Evolutionary conservation across 2,113 vertebrate species (phyloP), one percentile per base, ranked within the genome.

Genomic region (Ursus arctos): DNA sequence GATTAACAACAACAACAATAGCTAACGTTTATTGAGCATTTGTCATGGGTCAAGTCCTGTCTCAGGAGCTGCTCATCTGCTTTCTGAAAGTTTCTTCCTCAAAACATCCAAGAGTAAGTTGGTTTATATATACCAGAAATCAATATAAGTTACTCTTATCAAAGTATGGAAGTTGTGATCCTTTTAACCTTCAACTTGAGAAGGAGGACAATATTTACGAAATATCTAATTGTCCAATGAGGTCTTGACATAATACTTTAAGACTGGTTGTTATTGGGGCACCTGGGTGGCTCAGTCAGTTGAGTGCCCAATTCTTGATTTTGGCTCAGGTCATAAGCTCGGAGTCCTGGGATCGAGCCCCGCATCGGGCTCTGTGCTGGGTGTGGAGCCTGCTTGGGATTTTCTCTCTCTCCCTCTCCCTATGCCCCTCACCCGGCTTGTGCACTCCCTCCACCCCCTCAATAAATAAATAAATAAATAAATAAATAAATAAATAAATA

Each of bases 51-150:
- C 63, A 91, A 49, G n/a, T 57, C 36, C 47, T 87, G 57, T 81
- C 31, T 94, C 36, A 33, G 14, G 22, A 74, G 24, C 36, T 76
- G 81, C 47, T 49, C 53, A 49, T 91, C 72, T 67, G 87, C 76
- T 71, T 88, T 91, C 43, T 80, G 80, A 79, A 49, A 49, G 22
- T 71, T 89, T 88, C 36, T 93, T 80, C 43, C 82, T 87, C 61
- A 63, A 91, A 91, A 86, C 21, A 24, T 93, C 18, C 80, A 90
- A 65, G 4, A 61, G 36, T 47, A 33, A 76, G 14, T 51, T 91
- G 57, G 24, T 67, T 88, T 81, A 94, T 76, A 83, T 40, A 82
- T 57, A 57, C 28, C 40, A 57, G 61, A 95, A 92, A 83, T 69
- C 59, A 76, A 69, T 31, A 53, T 80, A 83, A 84, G 22, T 81